A percentile compares a stretch with the other conserved stretches of the same genome.
Conservation (phyloP, 2,113 vertebrate species). For the Chaetodon trifascialis region DNA sequence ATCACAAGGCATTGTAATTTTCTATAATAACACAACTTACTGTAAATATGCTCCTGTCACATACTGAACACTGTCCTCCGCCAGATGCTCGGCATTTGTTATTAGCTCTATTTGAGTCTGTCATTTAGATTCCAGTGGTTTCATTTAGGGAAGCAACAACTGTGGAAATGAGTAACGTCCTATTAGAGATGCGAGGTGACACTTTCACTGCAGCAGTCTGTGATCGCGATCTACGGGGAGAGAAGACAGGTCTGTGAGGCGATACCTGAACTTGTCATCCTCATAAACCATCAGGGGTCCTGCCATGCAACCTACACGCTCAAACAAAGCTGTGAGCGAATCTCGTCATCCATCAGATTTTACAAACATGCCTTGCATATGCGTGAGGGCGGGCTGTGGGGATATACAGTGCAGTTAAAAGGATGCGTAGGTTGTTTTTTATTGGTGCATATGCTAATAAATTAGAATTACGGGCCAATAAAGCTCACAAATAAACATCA, state of each 20-base stretch:
- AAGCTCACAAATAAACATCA: conserved; percentile 45
- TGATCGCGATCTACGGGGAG: conserved; percentile 47
- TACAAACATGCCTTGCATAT: conserved; percentile 15
- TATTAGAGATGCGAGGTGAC: conserved; percentile 40
- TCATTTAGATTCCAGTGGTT: conserved; percentile 42
- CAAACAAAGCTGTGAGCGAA: conserved; percentile 36
- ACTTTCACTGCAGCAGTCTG: conserved; percentile 39
- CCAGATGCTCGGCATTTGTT: conserved; percentile 22
- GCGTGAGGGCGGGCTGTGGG: neutral
- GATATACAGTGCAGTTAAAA: conserved; percentile 31
- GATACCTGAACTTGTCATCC: conserved; percentile 55
- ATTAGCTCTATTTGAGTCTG: conserved; percentile 38
- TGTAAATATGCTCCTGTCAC: conserved; percentile 24
- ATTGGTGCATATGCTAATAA: conserved; percentile 27
- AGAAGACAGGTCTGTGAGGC: conserved; percentile 35
- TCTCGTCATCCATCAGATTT: conserved; percentile 45
- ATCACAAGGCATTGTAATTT: conserved; percentile 15
- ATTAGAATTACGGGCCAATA: conserved; percentile 35
- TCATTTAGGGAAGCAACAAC: conserved; percentile 54
- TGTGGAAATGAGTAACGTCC: conserved; percentile 56
- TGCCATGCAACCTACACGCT: conserved; percentile 36
- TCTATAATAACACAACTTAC: conserved; percentile 5
- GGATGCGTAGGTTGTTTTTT: conserved; percentile 32
- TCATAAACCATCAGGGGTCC: conserved; percentile 58
- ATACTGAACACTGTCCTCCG: conserved; percentile 4